phyloP scores from a whole-genome alignment of 2,113 vertebrate genomes.

The Myxocyprinus asiaticus region DNA sequence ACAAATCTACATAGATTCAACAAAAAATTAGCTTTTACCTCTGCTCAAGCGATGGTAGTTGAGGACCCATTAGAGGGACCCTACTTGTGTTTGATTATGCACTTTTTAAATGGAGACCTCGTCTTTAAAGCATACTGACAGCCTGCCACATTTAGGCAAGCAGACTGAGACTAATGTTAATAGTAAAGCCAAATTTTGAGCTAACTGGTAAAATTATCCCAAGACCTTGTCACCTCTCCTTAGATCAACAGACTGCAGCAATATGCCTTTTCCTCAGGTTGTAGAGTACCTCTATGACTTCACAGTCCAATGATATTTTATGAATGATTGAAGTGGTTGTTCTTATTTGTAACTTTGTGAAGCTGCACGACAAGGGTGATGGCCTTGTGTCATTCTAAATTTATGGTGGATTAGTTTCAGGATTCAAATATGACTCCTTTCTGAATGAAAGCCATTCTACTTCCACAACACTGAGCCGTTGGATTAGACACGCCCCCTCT shows the following conservation, averaged over 20 bases:
- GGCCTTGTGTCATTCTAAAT: not conserved
- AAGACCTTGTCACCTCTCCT: constrained; percentile 49
- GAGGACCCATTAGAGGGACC: not conserved
- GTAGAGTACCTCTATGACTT: constrained; percentile 54
- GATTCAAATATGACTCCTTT: not conserved
- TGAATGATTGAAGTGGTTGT: constrained; percentile 45
- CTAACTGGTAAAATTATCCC: constrained; percentile 75
- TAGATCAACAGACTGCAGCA: too few species aligned
- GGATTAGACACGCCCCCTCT: too few species aligned
- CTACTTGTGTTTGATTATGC: constrained; percentile 10
- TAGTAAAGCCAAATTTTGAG: constrained; percentile 66
- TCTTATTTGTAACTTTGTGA: constrained; percentile 35
- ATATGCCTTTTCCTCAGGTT: constrained; percentile 57
- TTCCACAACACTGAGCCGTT: too few species aligned
- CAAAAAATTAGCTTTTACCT: too few species aligned
- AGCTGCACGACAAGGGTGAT: not conserved
- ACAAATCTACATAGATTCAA: not conserved
- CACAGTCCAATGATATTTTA: constrained; percentile 65
- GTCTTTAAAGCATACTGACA: constrained; percentile 41
- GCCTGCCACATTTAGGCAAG: constrained; percentile 56
- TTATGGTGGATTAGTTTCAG: not conserved
- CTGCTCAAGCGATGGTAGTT: not conserved
- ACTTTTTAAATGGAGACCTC: constrained; percentile 48
- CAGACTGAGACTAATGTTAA: constrained; percentile 69
- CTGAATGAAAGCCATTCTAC: too few species aligned